Conservation (phyloP, 2,113 vertebrate genomes). For the Bothrops jararaca region DNA sequence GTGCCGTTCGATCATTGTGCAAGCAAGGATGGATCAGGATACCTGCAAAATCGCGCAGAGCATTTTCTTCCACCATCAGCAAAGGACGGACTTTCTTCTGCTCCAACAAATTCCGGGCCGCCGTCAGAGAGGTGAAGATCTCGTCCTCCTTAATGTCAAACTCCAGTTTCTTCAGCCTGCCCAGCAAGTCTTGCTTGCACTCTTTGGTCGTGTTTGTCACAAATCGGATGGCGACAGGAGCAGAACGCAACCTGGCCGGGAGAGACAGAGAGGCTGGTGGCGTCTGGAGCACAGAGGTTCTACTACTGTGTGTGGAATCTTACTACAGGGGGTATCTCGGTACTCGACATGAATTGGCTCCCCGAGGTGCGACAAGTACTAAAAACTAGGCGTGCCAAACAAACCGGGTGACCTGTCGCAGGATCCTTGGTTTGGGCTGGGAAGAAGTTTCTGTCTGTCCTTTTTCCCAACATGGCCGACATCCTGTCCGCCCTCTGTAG, state of each 20-base stretch:
- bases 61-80: conserved; percentile 85
- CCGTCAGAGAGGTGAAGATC: conserved; percentile 93
- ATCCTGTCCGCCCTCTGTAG: too few relatives aligned
- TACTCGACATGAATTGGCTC: too few relatives aligned
- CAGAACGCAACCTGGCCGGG: conserved; percentile 74
- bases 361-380: too few relatives aligned
- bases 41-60: conserved; percentile 90
- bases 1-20: neutral
- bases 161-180: conserved; percentile 76
- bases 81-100: conserved; percentile 82
- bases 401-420: too few relatives aligned
- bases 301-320: fast-evolving
- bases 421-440: too few relatives aligned
- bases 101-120: conserved; percentile 86
- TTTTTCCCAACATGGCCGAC: too few relatives aligned
- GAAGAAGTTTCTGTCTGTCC: too few relatives aligned
- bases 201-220: conserved; percentile 98
- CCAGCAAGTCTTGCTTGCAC: conserved; percentile 83
- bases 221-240: conserved; percentile 81
- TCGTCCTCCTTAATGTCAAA: conserved; percentile 88
- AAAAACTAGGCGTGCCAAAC: too few relatives aligned
- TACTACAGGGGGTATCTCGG: fast-evolving
- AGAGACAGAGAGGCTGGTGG: neutral
- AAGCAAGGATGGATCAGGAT: neutral
- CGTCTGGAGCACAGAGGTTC: fast-evolving